Evolutionary conservation across 2,888 invertebrate species (phyloP).

Genomic region (Oscheius myriophilus): DNA sequence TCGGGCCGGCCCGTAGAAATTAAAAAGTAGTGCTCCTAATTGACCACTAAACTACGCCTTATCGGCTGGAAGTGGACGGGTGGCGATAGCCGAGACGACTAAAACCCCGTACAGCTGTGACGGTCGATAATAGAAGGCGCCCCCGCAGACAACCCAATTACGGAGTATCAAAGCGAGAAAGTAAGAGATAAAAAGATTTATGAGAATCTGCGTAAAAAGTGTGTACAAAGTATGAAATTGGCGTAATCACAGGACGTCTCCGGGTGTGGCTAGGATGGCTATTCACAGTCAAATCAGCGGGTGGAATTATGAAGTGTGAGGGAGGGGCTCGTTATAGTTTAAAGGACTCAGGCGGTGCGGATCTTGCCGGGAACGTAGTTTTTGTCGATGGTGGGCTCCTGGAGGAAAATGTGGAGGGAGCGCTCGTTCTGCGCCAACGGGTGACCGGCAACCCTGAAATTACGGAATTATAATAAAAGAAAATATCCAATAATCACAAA

Average conservation of each 20-base stretch:
- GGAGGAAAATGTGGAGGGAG: slow-evolving; percentile 98
- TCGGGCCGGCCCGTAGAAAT: too few species aligned
- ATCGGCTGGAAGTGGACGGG: too few species aligned
- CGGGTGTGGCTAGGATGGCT: not conserved
- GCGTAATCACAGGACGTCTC: not conserved
- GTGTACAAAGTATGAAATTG: not conserved
- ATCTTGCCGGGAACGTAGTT: slow-evolving; percentile 89
- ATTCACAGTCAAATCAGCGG: not conserved
- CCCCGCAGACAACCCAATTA: too few species aligned
- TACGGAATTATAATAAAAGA: not conserved
- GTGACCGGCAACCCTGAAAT: slow-evolving; percentile 90
- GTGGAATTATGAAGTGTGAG: too few species aligned
- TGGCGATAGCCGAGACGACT: too few species aligned
- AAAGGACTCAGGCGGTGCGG: slow-evolving; percentile 45
- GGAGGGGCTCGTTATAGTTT: too few species aligned
- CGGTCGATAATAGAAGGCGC: too few species aligned
- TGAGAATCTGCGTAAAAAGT: slow-evolving; percentile 1
- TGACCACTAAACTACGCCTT: too few species aligned
- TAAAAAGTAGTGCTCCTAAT: too few species aligned
- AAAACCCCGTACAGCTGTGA: too few species aligned
- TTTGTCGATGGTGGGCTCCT: slow-evolving; percentile 95
- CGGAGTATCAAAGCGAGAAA: not conserved
- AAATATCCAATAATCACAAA: too few species aligned
- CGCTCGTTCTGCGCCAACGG: slow-evolving; percentile 97
- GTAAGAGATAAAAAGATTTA: not conserved